Evolutionary conservation across 2,888 invertebrate genomes (phyloP).

Genomic region (Neuroscelio doddi): DNA sequence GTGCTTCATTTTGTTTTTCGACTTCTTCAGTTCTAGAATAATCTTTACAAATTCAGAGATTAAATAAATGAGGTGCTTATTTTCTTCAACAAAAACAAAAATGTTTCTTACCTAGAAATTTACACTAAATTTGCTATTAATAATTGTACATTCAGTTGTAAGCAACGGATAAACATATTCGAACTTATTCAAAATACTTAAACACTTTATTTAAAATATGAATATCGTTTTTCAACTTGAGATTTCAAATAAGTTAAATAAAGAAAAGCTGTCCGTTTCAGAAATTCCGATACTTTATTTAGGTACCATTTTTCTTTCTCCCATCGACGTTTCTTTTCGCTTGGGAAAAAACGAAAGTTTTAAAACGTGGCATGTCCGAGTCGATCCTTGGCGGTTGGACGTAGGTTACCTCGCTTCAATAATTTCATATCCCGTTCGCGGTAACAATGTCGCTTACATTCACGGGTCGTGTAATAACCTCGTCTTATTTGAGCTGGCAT

Average conservation of each 20-base stretch:
- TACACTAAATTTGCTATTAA: no score
- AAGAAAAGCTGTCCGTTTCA: constrained; percentile 32
- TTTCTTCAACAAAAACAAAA: no score
- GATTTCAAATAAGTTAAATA: constrained; percentile 33
- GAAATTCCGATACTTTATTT: constrained; percentile 39
- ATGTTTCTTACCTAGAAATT: no score
- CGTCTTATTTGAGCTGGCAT: constrained; percentile 56
- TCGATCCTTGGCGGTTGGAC: constrained; percentile 29
- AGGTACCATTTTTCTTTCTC: constrained; percentile 27
- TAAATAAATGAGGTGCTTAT: background rate
- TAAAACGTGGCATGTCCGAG: constrained; percentile 29
- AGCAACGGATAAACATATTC: background rate
- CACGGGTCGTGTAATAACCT: constrained; percentile 45
- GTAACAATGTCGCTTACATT: constrained; percentile 49
- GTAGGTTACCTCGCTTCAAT: constrained; percentile 42
- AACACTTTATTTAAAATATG: constrained; percentile 41
- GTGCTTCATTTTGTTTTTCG: background rate
- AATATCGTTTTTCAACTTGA: constrained; percentile 14
- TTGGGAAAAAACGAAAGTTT: constrained; percentile 1
- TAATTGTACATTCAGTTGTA: no score
- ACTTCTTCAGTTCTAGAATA: background rate
- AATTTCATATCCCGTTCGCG: constrained; percentile 45
- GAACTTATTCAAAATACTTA: no score
- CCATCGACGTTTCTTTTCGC: constrained; percentile 36
- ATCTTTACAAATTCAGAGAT: background rate